Evolutionary conservation across 2,113 vertebrate genomes (phyloP).

Genomic region (Actenoides hombroni): DNA sequence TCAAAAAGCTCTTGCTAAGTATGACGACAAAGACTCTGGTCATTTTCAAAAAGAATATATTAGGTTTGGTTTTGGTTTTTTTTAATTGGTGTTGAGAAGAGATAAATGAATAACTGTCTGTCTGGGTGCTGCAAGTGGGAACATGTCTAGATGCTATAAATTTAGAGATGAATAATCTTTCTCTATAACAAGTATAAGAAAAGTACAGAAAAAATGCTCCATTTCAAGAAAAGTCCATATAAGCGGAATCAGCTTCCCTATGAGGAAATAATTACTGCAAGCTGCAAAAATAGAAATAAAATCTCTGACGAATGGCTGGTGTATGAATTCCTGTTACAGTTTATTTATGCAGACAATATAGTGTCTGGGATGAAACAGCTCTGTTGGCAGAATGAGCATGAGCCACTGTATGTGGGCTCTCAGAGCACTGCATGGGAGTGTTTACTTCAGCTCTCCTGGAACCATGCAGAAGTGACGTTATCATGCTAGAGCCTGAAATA

Average conservation of each 20-base stretch:
- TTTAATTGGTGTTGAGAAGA: not conserved
- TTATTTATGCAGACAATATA: constrained; percentile 73
- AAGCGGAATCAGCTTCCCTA: constrained; percentile 63
- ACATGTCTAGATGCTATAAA: constrained; percentile 59
- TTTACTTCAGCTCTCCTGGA: constrained; percentile 68
- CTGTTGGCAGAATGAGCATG: constrained; percentile 62
- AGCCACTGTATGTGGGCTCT: constrained; percentile 68
- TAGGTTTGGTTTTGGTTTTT: not conserved
- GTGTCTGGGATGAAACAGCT: constrained; percentile 67
- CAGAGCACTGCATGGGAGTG: constrained; percentile 64
- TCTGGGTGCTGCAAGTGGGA: constrained; percentile 53
- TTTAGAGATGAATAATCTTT: constrained; percentile 66
- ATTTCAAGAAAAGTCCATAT: constrained; percentile 61
- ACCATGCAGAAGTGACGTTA: constrained; percentile 59
- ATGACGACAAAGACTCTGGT: not conserved
- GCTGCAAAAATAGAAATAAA: constrained; percentile 67
- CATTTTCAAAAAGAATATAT: not conserved
- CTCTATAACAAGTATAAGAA: constrained; percentile 48
- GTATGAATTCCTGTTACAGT: constrained; percentile 61
- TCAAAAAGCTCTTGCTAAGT: not conserved
- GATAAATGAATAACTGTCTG: constrained; percentile 41
- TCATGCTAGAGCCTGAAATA: constrained; percentile 56
- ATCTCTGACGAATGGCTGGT: constrained; percentile 59
- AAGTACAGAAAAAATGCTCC: constrained; percentile 56
- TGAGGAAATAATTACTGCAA: constrained; percentile 68